These are phyloP conservation scores for Augochlora pura DNA, from an alignment of 1,140 invertebrate genomes.

Conservation along the genomic window DNA sequence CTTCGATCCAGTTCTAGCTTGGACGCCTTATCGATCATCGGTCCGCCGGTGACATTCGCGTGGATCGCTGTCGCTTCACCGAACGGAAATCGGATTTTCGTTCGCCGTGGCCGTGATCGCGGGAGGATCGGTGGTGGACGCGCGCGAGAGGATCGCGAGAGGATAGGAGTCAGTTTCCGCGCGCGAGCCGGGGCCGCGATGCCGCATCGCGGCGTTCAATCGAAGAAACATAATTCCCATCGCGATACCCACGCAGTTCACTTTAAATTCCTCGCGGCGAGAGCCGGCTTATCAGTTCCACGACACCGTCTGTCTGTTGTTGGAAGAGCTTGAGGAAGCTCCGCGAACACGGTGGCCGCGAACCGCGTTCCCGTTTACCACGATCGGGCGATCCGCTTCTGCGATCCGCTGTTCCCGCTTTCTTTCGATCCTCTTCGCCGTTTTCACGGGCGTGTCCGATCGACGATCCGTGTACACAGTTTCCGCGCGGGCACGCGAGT, in stretches of 20 bases:
- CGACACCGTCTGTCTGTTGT: constrained; percentile 62
- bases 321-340: constrained; percentile 53
- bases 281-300: constrained; percentile 71
- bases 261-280: constrained; percentile 54
- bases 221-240: constrained; percentile 44
- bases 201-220: constrained; percentile 38
- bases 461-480: too few relatives aligned
- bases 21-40: neutral
- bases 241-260: constrained; percentile 53
- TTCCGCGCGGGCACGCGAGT: too few relatives aligned
- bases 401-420: neutral
- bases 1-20: neutral
- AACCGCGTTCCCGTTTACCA: constrained; percentile 41
- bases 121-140: too few relatives aligned
- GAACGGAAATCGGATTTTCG: too few relatives aligned
- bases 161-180: neutral
- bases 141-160: neutral
- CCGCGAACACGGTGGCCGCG: constrained; percentile 7
- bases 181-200: neutral
- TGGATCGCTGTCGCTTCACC: too few relatives aligned
- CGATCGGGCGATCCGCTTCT: constrained; percentile 28
- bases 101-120: too few relatives aligned
- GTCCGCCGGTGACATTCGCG: neutral
- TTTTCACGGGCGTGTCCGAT: neutral
- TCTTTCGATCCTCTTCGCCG: neutral